Base-by-base conservation (phyloP, 2,888 invertebrate species). In the Chrysopilus asiliformis region DNA sequence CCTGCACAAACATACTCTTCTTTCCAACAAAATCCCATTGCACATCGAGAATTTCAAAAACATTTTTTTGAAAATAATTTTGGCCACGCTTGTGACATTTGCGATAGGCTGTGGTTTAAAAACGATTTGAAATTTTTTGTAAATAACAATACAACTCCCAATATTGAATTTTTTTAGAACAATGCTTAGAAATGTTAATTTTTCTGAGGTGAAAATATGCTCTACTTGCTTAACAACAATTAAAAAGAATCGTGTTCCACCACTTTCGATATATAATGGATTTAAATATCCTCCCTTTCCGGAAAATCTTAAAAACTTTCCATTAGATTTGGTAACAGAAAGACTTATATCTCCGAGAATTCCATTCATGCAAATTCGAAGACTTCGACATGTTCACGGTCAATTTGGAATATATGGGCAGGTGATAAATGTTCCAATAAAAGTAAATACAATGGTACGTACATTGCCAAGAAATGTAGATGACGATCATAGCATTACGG, bases 391-490 rank as follows among this genome's bases (percentile, higher is more conserved):
- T 44, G 45, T 47, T 34, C 30, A 51, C 35, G 50, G 48, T 14
- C 47, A 47, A 33, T 47, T 41, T 29, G 49, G 47, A 32, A 49
- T 50, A 28, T 38, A 42, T 16, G 50, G 50, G 6, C 53, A 51
- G 29, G 38, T 51, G 2, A 51, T 52, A 9, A 53, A 53, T 45
- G 47, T 53, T 19, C 51, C 52, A 25, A 42, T 50, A 6, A 38
- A 40, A 15, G 45, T 48, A 4, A 37, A 49, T 31, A 49, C 39
- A 27, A 49, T 50, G 47, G 48, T 52, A 5, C 20, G 41, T 17
- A 18, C 9, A 17, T 42, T 44, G 20, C 47, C 48, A 30, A 26
- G 52, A 35, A 19, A 46, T 13, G 9, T 52, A 9, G 46, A 52
- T 33, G 53, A 53, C 27, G 52, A 54, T 40, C 38, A 47, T 40